Percentiles rank a stretch among this genome's conserved stretches.
These are phyloP conservation scores for Monochamus saltuarius DNA, from an alignment of 1,140 invertebrate species.

Conservation along the genomic window DNA sequence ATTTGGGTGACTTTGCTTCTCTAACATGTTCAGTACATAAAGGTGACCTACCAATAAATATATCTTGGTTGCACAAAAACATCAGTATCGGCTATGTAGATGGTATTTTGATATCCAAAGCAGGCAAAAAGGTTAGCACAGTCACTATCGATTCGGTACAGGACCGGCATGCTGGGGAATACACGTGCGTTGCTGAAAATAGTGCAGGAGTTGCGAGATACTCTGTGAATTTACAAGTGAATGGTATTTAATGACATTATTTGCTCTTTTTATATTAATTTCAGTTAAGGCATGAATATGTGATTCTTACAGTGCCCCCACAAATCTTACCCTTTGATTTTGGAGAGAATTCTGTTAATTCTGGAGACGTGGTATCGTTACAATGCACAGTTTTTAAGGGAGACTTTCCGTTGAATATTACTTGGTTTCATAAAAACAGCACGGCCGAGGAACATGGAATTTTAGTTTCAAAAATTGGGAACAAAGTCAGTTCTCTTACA, in stretches of 20 bases:
- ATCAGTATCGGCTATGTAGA: conserved; percentile 41
- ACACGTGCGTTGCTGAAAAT: conserved; percentile 71
- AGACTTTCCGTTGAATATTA: conserved; percentile 64
- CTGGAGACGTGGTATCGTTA: conserved; percentile 64
- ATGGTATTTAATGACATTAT: conserved; percentile 51
- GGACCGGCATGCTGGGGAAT: conserved; percentile 68
- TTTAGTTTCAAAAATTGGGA: conserved; percentile 51
- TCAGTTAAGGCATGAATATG: neutral
- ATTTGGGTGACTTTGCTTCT: conserved; percentile 69
- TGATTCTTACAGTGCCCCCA: conserved; percentile 16
- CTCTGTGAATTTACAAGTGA: conserved; percentile 62
- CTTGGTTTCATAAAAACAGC: conserved; percentile 63
- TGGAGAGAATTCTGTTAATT: conserved; percentile 61
- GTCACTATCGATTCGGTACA: conserved; percentile 67
- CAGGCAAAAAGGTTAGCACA: conserved; percentile 48
- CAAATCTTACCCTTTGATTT: conserved; percentile 54
- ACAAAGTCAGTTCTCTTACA: conserved; percentile 58
- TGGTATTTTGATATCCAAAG: conserved; percentile 1
- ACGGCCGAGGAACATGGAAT: conserved; percentile 37
- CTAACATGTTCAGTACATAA: conserved; percentile 70
- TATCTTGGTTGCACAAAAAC: conserved; percentile 66
- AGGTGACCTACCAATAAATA: conserved; percentile 66
- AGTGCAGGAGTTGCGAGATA: conserved; percentile 63
- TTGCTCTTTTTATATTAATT: conserved; percentile 1
- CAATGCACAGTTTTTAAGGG: conserved; percentile 65